Evolutionary conservation across 2,888 invertebrate genomes (phyloP).

Genomic region (Lacanobia wlatinum): DNA sequence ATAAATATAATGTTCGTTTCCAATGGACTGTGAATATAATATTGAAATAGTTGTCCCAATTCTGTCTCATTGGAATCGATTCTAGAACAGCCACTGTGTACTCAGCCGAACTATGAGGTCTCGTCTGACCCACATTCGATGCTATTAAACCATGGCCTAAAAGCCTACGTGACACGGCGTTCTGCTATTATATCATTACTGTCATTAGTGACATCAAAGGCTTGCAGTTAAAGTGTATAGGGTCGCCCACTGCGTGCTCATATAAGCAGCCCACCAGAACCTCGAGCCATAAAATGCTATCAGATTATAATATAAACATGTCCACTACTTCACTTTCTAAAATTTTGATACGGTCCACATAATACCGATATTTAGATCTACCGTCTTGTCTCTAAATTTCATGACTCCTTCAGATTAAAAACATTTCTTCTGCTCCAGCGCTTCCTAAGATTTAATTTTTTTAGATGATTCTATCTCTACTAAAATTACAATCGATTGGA

Average conservation of each 20-base stretch:
- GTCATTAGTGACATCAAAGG: constrained; percentile 67
- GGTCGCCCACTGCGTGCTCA: constrained; percentile 64
- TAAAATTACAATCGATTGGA: background rate
- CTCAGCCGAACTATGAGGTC: constrained; percentile 55
- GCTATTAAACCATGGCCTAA: constrained; percentile 73
- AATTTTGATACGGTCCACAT: background rate
- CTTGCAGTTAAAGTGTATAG: constrained; percentile 54
- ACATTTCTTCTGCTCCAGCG: background rate
- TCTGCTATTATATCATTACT: constrained; percentile 62
- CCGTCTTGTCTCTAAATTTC: constrained; percentile 5
- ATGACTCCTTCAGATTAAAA: background rate
- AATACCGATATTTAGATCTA: background rate
- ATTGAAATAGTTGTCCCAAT: constrained; percentile 55
- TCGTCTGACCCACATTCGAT: constrained; percentile 77
- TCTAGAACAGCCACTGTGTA: constrained; percentile 47
- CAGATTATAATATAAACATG: constrained; percentile 37
- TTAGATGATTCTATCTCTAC: too few species aligned
- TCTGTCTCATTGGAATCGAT: constrained; percentile 47
- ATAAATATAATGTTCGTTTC: constrained; percentile 29
- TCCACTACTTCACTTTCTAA: constrained; percentile 10
- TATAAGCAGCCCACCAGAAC: constrained; percentile 44
- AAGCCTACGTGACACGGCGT: constrained; percentile 80
- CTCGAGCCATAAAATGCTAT: constrained; percentile 51
- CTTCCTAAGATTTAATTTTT: background rate
- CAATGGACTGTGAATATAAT: constrained; percentile 50